Base-by-base conservation (phyloP, 2,888 invertebrate genomes). In the Phyllotreta cruciferae region DNA sequence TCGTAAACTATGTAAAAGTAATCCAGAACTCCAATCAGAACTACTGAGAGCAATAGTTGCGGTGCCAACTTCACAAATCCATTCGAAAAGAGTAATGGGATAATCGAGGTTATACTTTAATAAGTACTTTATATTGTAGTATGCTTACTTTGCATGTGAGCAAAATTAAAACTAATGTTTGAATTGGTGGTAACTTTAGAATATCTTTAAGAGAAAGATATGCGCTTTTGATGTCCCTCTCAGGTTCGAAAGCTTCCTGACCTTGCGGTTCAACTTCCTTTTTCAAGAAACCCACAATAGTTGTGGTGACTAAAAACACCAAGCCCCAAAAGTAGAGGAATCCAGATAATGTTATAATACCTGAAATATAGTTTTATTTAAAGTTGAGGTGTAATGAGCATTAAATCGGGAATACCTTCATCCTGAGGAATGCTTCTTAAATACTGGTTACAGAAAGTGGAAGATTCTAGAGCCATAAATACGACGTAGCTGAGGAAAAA, bases 251-350 rank as follows among this genome's bases (percentile, higher is more conserved):
- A 66, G 80, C 79, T 57, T 82, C 80, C 1, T 78, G 73, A 66
- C 87, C 79, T 60, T 68, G 69, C 38, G 73, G 81, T 78, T 85
- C 83, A 66, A 85, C 83, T 82, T 98, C 98, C 68, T 85, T 87
- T 80, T 98, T 98, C n/a, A 96, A 85, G 9, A 97, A 65, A 39
- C 93, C 92, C 52, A 98, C 90, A 1, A 98, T 76, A 0, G 96
- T 94, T 0, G 99, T 99, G 0, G 93, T 90, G 1, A 92, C 78
- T 54, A 99, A 85, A 79, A 98, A 99, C 1, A 93, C 85, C 81
- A 94, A 86, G 4, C 96, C 96, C 98, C 98, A 99, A 79, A 98
- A 96, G 78, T 90, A 89, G 10, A 99, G 84, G 81, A 98, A 99
- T 71, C 93, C 93, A 86, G 82, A 56, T 37, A 82, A 67, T 0